Conservation (phyloP, 2,113 vertebrate genomes). For the Zosterops pallidus region DNA sequence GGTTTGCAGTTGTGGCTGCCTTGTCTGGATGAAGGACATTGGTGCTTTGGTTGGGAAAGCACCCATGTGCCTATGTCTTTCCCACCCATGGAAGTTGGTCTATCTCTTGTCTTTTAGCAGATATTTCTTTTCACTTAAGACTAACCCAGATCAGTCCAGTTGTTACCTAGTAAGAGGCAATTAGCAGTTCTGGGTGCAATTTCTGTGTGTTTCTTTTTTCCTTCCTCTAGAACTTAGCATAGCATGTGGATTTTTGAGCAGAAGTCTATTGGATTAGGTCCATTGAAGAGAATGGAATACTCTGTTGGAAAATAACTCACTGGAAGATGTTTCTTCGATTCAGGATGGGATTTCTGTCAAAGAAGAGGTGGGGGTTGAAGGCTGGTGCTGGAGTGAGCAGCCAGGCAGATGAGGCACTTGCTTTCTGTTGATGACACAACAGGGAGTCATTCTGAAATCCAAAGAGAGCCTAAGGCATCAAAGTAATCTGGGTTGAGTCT, state of each 20-base stretch:
- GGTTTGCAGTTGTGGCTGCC: neutral
- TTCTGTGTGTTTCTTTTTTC: neutral
- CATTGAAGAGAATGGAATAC: neutral
- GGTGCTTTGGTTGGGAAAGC: neutral
- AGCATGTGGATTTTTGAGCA: neutral
- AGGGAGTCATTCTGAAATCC: neutral
- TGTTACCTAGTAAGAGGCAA: neutral
- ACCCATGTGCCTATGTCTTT: neutral
- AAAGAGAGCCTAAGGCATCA: neutral
- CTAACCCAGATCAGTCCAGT: neutral
- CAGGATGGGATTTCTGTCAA: neutral
- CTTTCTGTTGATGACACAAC: rapidly evolving
- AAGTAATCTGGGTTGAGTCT: neutral
- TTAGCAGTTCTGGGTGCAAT: neutral
- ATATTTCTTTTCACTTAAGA: neutral
- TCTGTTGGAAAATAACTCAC: neutral
- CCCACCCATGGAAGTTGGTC: neutral
- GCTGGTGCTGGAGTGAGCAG: neutral
- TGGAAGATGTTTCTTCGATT: neutral
- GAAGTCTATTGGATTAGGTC: neutral
- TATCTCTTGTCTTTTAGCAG: neutral
- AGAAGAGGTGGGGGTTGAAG: neutral
- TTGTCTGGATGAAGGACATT: neutral
- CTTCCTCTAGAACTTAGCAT: neutral
- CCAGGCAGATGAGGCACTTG: neutral